These are phyloP conservation scores for Scaeva pyrastri DNA, from an alignment of 2,888 invertebrate species.

Conservation along the genomic window DNA sequence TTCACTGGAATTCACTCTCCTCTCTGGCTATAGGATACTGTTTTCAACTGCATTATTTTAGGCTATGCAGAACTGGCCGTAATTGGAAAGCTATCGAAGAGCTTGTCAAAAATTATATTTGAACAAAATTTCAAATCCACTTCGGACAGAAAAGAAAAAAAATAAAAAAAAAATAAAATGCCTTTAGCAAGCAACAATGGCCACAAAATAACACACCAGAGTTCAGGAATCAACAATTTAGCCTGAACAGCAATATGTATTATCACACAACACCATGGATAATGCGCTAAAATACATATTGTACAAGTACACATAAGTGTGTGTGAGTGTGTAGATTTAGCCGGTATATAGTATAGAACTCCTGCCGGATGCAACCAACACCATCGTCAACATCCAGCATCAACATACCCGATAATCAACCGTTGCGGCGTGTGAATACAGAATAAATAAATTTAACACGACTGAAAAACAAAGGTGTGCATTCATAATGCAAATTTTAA, in stretches of 20 bases:
- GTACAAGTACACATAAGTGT: too few relatives aligned
- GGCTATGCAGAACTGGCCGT: too few relatives aligned
- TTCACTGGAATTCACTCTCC: background rate
- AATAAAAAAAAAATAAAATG: conserved; percentile 6
- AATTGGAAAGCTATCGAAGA: background rate
- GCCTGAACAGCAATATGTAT: conserved; percentile 45
- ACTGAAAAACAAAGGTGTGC: conserved; percentile 62
- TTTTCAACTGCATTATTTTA: background rate
- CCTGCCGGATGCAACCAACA: conserved; percentile 11
- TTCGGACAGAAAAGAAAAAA: background rate
- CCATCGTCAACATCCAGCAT: conserved; percentile 14
- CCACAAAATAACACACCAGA: conserved; percentile 29
- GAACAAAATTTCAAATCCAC: background rate
- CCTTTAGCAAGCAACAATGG: background rate
- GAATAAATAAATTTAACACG: conserved; percentile 72
- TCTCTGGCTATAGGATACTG: too few relatives aligned
- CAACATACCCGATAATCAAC: conserved; percentile 42
- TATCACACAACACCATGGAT: conserved; percentile 38
- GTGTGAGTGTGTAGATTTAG: too few relatives aligned
- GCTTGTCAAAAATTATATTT: conserved; percentile 4
- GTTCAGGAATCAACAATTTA: conserved; percentile 67
- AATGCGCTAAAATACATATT: too few relatives aligned
- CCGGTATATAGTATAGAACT: conserved; percentile 25
- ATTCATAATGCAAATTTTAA: conserved; percentile 74
- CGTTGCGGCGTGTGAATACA: conserved; percentile 55